Evolutionary conservation across 2,113 vertebrate species (phyloP), one percentile per base, ranked within the genome.

Genomic region (Archilochus colubris): DNA sequence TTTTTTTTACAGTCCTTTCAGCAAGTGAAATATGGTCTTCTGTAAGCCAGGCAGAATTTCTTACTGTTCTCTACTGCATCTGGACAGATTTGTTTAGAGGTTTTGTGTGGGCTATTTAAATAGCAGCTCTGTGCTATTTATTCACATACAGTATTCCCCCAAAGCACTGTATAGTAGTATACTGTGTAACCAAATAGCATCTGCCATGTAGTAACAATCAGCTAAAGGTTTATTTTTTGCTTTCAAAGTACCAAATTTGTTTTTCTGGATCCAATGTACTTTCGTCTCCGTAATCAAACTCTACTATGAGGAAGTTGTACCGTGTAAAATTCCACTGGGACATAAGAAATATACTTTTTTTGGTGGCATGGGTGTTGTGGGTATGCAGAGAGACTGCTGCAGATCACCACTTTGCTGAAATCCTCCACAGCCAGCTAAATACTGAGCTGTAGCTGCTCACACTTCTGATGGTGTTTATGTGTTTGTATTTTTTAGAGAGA

Each of bases 381-480:
- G 5, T 3, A 28, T 33, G 38, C 36, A 77, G 55, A 74, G 38
- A 24, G 48, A 17, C n/a, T 14, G 1, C 22, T 62, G 48, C 19
- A 21, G 36, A 14, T 23, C 38, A 58, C 20, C 11, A 8, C 69
- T 67, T 51, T 4, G 1, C 21, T 23, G n/a, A 70, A 61, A 31
- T 50, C 30, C 46, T 55, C 72, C 58, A 17, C n/a, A 67, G 19
- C 53, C 48, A 33, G 22, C 33, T 73, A 25, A 54, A n/a, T 31
- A 48, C 2, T 4, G 4, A 82, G 23, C 18, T 40, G 9, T 28
- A 57, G 44, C 30, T 31, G 8, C 40, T 59, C 0, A 2, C 1
- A 3, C 21, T 69, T 54, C 16, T 12, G 19, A 28, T 46, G 36
- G 27, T 11, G 9, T 3, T 7, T 24, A 11, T n/a, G 5, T 11